A percentile compares a stretch with the other conserved stretches of the same genome.
These are phyloP conservation scores for Squalus acanthias DNA, from an alignment of 2,797 vertebrate species.

Conservation along the genomic window DNA sequence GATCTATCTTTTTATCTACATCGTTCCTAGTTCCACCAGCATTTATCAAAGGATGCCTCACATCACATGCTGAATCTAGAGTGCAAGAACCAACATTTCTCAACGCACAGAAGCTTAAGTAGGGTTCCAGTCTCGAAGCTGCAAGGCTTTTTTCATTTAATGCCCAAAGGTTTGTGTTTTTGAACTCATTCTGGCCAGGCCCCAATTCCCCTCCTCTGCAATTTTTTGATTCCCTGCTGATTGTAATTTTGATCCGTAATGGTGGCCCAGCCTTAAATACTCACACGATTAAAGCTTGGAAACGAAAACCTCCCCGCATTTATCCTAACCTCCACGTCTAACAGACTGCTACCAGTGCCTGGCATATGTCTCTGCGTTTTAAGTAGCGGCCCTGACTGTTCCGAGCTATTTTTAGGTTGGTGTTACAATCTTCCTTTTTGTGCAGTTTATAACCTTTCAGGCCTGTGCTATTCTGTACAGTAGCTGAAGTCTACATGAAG, in stretches of 20 bases:
- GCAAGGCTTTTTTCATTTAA: conserved; percentile 20
- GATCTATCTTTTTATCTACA: background rate
- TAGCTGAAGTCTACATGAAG: conserved; percentile 18
- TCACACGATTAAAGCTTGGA: background rate
- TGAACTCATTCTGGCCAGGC: conserved; percentile 19
- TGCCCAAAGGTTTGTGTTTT: background rate
- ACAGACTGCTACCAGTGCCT: background rate
- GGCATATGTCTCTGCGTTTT: conserved; percentile 6
- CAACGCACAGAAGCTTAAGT: background rate
- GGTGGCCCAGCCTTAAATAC: conserved; percentile 9
- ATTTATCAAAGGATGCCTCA: background rate
- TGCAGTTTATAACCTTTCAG: conserved; percentile 26
- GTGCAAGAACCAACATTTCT: background rate
- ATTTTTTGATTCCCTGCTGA: conserved; percentile 3
- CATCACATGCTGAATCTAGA: background rate
- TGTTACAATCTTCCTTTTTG: background rate
- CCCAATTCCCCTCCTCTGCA: background rate
- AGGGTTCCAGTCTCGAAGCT: background rate
- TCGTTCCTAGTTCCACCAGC: background rate
- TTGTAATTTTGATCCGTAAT: conserved; percentile 19
- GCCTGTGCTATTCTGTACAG: background rate
- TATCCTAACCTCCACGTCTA: background rate
- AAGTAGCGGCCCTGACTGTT: conserved; percentile 2
- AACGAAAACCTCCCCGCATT: background rate
- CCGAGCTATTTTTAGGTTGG: conserved; percentile 17